Base-by-base conservation (phyloP, 2,797 vertebrate genomes). In the Anguilla megastoma region DNA sequence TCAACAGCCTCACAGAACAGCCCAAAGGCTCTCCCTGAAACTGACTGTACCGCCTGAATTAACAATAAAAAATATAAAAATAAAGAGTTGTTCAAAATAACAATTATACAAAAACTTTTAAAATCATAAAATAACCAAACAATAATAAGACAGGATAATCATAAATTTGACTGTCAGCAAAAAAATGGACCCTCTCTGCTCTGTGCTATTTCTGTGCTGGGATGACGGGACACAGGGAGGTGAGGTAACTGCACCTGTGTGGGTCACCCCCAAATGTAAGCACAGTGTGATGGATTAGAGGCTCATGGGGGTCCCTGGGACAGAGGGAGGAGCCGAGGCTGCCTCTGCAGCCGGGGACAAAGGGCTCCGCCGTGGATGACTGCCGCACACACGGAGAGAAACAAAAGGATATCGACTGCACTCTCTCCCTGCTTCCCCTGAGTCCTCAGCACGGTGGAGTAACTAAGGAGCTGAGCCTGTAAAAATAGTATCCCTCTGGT, bases 141-240 rank as follows among this genome's bases (percentile, higher is more conserved):
- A 27, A 21, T 2, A 27, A 69, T 54, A 54, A 52, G 7, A 69
- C 18, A 69, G n/a, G 18, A 69, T 69, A 9, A 54, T 69, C 21
- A 69, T 69, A n/a, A 69, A 69, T n/a, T 21, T 58, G 74, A 87
- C 16, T 52, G 21, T 54, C 10, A 66, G 30, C 79, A 87, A 45
- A 66, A 48, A 5, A 66, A 86, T 56, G 71, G 41, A 33, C 66
- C 66, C 48, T 16, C 56, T 18, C 56, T 58, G 56, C 16, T 54
- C 52, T 54, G 52, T 54, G 52, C 52, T 54, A 18, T 58, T 58
- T 58, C 16, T 58, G 14, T 16, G 16, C 14, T 16, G 16, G 56
- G 56, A 58, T 12, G 54, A 56, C 14, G 16, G 56, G 56, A 58
- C 56, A 58, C 56, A 58, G 56, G 56, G 56, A 58, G 56, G 56